Evolutionary conservation across 2,797 vertebrate genomes (phyloP).

Genomic region (Pseudomugil tenellus): DNA sequence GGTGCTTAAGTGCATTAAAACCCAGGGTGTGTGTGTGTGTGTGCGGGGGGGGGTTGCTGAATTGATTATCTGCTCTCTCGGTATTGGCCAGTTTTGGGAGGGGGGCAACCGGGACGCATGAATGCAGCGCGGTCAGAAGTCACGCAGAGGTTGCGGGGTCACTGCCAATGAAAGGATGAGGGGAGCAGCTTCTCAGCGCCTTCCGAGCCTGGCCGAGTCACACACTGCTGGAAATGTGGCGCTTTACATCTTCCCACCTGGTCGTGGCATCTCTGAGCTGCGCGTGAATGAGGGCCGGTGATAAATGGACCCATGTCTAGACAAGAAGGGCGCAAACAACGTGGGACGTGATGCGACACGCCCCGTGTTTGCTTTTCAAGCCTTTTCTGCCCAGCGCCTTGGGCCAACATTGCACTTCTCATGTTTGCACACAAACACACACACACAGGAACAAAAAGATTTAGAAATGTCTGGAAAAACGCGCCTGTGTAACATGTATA

Average conservation of each 20-base stretch:
- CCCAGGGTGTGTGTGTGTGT: conserved; percentile 6
- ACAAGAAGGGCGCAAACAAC: conserved; percentile 72
- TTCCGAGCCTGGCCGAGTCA: conserved; percentile 42
- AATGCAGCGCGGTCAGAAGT: conserved; percentile 83
- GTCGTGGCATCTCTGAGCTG: conserved; percentile 76
- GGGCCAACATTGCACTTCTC: too few relatives aligned
- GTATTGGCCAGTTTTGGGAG: conserved; percentile 67
- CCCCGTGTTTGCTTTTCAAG: conserved; percentile 45
- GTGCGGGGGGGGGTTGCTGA: conserved; percentile 52
- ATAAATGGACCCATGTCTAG: conserved; percentile 74
- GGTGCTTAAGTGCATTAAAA: conserved; percentile 67
- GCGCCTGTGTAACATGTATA: conserved; percentile 65
- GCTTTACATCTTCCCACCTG: conserved; percentile 80
- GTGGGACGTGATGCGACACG: conserved; percentile 55
- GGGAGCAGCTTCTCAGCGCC: conserved; percentile 72
- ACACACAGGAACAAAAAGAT: too few relatives aligned
- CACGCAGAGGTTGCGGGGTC: conserved; percentile 81
- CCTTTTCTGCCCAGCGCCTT: conserved; percentile 1
- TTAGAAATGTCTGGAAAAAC: too few relatives aligned
- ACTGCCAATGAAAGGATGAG: conserved; percentile 74
- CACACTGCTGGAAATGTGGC: conserved; percentile 69
- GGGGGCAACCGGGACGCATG: conserved; percentile 66
- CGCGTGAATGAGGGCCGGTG: conserved; percentile 75
- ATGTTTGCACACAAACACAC: too few relatives aligned
- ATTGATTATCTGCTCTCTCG: conserved; percentile 72